Conservation (phyloP, 1,140 invertebrate genomes). For the Caenorhabditis briggsae region DNA sequence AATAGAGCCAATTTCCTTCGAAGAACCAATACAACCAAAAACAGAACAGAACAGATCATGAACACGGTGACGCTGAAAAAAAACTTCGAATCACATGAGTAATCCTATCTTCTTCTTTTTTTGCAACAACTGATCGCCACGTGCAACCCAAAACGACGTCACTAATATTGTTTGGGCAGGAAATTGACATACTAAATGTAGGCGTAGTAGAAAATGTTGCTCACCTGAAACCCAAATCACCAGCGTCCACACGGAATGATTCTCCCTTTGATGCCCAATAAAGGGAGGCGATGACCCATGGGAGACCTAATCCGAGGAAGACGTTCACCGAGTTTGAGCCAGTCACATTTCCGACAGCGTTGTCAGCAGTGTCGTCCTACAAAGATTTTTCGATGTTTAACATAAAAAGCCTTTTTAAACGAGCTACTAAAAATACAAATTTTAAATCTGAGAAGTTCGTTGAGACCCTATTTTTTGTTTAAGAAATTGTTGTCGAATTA, state of each 20-base stretch:
- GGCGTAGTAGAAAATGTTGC: neutral
- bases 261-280: slow-evolving; percentile 72
- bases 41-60: slow-evolving; percentile 80
- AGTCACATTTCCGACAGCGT: slow-evolving; percentile 96
- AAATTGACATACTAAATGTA: slow-evolving; percentile 4
- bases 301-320: slow-evolving; percentile 80
- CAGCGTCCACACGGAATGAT: slow-evolving; percentile 74
- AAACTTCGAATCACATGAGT: neutral
- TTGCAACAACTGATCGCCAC: neutral
- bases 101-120: neutral
- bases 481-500: too few species aligned
- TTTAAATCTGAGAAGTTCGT: too few species aligned
- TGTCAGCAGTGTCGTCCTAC: slow-evolving; percentile 96
- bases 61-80: slow-evolving; percentile 81
- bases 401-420: too few species aligned
- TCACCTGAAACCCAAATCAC: slow-evolving; percentile 80
- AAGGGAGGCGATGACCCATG: slow-evolving; percentile 75
- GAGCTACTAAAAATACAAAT: too few species aligned
- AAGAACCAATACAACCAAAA: slow-evolving; percentile 81
- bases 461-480: too few species aligned
- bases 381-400: slow-evolving; percentile 77
- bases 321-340: slow-evolving; percentile 90
- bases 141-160: neutral
- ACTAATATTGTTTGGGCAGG: neutral
- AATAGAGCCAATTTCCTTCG: slow-evolving; percentile 79